Conservation (phyloP, 2,797 vertebrate genomes). For the Lutra lutra region DNA sequence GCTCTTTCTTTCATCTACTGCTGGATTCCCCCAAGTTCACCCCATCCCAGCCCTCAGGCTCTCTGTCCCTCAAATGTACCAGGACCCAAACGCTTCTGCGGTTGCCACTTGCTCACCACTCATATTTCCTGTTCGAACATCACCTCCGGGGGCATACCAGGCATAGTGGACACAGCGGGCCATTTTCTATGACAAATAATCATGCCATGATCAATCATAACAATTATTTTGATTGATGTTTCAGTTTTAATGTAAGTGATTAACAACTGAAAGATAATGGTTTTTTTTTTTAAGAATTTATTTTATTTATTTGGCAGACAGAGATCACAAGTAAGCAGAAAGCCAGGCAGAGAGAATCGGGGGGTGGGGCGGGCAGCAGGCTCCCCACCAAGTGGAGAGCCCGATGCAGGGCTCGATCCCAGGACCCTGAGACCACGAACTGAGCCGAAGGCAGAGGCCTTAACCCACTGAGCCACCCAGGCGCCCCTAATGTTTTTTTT, state of each 20-base stretch:
- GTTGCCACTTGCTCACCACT: not conserved
- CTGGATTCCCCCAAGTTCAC: not conserved
- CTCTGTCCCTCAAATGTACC: not conserved
- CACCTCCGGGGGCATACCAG: not conserved
- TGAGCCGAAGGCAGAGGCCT: too few relatives aligned
- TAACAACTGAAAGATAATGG: constrained; percentile 26
- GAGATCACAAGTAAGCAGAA: too few relatives aligned
- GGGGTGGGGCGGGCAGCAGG: too few relatives aligned
- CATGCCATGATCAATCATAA: not conserved
- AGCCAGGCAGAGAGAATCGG: too few relatives aligned
- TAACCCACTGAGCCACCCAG: too few relatives aligned
- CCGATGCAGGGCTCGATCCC: too few relatives aligned
- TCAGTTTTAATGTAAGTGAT: constrained; percentile 48
- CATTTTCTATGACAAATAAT: constrained; percentile 43
- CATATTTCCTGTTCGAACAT: constrained; percentile 31
- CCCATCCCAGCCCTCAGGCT: not conserved
- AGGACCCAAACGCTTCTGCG: not conserved
- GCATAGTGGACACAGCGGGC: not conserved
- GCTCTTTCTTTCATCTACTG: not conserved
- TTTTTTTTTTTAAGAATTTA: too few relatives aligned
- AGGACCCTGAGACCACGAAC: too few relatives aligned
- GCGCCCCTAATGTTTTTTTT: not conserved
- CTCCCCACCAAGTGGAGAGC: too few relatives aligned
- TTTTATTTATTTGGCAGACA: too few relatives aligned
- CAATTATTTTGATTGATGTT: not conserved